These are phyloP conservation scores for Dendrocincla tyrannina DNA, from an alignment of 2,797 vertebrate genomes.

Conservation along the genomic window DNA sequence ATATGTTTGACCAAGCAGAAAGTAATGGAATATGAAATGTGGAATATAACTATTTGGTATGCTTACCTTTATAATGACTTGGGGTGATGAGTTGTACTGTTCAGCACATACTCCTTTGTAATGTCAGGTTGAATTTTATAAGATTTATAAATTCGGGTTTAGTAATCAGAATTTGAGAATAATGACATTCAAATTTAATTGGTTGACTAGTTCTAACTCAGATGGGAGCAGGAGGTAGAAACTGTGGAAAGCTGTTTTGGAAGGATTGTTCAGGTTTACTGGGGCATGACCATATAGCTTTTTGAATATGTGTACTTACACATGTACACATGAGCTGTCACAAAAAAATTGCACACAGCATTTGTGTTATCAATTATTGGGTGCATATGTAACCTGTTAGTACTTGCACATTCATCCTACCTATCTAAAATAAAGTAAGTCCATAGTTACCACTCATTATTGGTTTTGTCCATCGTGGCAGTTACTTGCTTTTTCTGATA, in stretches of 20 bases:
- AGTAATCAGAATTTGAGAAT: not conserved
- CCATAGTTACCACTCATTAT: not conserved
- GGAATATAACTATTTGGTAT: not conserved
- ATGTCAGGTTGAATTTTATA: not conserved
- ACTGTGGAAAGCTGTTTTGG: not conserved
- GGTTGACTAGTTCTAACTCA: not conserved
- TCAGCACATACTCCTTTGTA: not conserved
- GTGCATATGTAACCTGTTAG: not conserved
- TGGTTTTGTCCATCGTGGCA: not conserved
- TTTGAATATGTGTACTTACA: not conserved
- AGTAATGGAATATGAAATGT: conserved; percentile 47
- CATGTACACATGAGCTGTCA: not conserved
- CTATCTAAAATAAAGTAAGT: not conserved
- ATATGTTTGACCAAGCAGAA: conserved; percentile 45
- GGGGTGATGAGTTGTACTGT: not conserved
- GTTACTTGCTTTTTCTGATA: not conserved
- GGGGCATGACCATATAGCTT: not conserved
- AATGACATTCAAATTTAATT: not conserved
- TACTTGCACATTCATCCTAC: not conserved
- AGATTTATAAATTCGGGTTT: not conserved
- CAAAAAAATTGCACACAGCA: not conserved
- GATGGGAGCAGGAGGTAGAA: not conserved
- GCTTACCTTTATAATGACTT: conserved; percentile 30
- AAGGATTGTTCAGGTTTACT: not conserved
- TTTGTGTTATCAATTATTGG: not conserved